Conservation (phyloP, 2,888 invertebrate species). For the Nomada goodeniana region DNA sequence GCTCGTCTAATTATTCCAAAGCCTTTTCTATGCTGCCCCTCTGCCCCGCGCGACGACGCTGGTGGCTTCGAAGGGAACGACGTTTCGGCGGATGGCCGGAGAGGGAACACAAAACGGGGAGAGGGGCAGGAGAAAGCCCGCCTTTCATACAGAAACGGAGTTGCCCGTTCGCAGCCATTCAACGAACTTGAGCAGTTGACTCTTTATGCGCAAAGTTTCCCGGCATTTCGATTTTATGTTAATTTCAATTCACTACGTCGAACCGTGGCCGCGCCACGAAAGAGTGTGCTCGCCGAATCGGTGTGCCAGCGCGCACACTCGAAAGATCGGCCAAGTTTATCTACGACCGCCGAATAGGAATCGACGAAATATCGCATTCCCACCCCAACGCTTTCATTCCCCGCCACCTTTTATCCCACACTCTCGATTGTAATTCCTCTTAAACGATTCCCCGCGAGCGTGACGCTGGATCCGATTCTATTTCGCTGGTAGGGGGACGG, state of each 20-base stretch:
- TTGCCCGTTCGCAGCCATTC: slow-evolving; percentile 79
- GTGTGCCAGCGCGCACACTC: slow-evolving; percentile 66
- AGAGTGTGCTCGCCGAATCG: slow-evolving; percentile 74
- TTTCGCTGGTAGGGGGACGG: slow-evolving; percentile 62
- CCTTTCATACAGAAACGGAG: slow-evolving; percentile 78
- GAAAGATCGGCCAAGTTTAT: slow-evolving; percentile 76
- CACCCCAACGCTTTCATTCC: slow-evolving; percentile 45
- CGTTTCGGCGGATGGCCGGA: slow-evolving; percentile 30
- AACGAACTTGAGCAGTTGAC: slow-evolving; percentile 83
- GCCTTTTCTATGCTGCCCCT: slow-evolving; percentile 60
- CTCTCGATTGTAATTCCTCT: slow-evolving; percentile 79
- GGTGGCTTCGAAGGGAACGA: slow-evolving; percentile 43
- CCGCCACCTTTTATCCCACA: slow-evolving; percentile 48
- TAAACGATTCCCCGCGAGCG: slow-evolving; percentile 77
- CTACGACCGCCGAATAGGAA: slow-evolving; percentile 78
- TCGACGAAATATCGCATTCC: slow-evolving; percentile 79
- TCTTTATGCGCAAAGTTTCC: slow-evolving; percentile 83
- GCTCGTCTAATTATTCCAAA: slow-evolving; percentile 75
- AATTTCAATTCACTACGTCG: slow-evolving; percentile 82
- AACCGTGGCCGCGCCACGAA: slow-evolving; percentile 75
- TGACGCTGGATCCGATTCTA: slow-evolving; percentile 79
- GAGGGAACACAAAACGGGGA: slow-evolving; percentile 48
- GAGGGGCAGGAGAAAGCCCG: slow-evolving; percentile 50
- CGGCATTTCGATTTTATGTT: slow-evolving; percentile 83
- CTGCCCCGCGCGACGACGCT: slow-evolving; percentile 13